phyloP scores from a whole-genome alignment of 2,797 vertebrate species.

The Ciconia nigra region DNA sequence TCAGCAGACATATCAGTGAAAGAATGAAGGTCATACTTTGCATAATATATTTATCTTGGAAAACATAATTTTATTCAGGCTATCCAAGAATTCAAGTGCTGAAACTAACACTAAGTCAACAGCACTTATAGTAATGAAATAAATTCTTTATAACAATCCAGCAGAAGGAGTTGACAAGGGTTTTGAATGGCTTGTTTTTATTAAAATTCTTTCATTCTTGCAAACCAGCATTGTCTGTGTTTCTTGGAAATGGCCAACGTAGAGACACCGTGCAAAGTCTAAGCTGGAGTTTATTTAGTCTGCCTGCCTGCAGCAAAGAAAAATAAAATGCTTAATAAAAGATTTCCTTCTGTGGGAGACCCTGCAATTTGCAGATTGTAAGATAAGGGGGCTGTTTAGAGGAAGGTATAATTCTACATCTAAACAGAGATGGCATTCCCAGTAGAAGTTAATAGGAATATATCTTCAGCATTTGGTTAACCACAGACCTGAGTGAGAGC shows the following conservation, averaged over 20 bases:
- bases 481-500: constrained; percentile 57
- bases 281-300: constrained; percentile 81
- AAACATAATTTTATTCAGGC: constrained; percentile 69
- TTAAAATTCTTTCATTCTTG: constrained; percentile 85
- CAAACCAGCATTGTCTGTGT: constrained; percentile 80
- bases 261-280: constrained; percentile 76
- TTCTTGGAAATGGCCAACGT: constrained; percentile 79
- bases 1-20: constrained; percentile 60
- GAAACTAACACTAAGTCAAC: constrained; percentile 84
- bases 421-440: constrained; percentile 50
- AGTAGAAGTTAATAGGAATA: constrained; percentile 36
- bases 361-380: constrained; percentile 70
- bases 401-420: constrained; percentile 53
- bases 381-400: constrained; percentile 60
- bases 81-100: constrained; percentile 80
- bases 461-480: constrained; percentile 59
- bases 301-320: constrained; percentile 77
- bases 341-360: constrained; percentile 80
- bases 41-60: constrained; percentile 82
- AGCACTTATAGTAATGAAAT: constrained; percentile 81
- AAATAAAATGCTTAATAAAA: constrained; percentile 83
- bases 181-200: constrained; percentile 82
- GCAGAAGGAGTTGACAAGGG: constrained; percentile 68
- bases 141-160: constrained; percentile 76
- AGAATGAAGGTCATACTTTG: constrained; percentile 72